Conservation (phyloP, 2,797 vertebrate genomes). For the Gallirallus australis region DNA sequence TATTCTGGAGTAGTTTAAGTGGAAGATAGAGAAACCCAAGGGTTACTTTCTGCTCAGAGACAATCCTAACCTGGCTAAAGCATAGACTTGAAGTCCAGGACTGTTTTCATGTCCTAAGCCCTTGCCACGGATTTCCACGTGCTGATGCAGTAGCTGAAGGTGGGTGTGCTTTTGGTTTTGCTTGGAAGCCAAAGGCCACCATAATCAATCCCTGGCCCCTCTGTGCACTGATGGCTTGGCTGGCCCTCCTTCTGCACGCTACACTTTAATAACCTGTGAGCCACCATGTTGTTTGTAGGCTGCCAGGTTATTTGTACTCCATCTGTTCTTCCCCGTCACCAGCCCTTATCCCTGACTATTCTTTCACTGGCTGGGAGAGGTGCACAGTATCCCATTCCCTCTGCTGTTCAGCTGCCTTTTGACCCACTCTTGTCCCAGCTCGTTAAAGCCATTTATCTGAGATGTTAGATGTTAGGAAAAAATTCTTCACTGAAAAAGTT, state of each 20-base stretch:
- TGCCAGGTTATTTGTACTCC: constrained; percentile 62
- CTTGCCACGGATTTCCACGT: accelerated
- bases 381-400: neutral
- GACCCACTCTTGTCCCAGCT: neutral
- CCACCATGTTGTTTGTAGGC: neutral
- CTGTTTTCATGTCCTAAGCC: neutral
- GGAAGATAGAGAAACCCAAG: neutral
- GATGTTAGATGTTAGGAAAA: no score
- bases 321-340: constrained; percentile 15
- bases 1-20: neutral
- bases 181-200: neutral
- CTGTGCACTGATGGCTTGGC: neutral
- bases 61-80: neutral
- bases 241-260: neutral
- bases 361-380: neutral
- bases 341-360: neutral
- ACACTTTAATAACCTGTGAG: neutral
- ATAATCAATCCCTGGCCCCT: neutral
- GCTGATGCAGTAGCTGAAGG: neutral
- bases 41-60: neutral
- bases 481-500: no score
- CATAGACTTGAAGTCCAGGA: neutral
- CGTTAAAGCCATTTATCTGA: neutral
- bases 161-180: accelerated
- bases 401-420: neutral